phyloP scores from a whole-genome alignment of 2,113 vertebrate species.

The Camelus bactrianus region DNA sequence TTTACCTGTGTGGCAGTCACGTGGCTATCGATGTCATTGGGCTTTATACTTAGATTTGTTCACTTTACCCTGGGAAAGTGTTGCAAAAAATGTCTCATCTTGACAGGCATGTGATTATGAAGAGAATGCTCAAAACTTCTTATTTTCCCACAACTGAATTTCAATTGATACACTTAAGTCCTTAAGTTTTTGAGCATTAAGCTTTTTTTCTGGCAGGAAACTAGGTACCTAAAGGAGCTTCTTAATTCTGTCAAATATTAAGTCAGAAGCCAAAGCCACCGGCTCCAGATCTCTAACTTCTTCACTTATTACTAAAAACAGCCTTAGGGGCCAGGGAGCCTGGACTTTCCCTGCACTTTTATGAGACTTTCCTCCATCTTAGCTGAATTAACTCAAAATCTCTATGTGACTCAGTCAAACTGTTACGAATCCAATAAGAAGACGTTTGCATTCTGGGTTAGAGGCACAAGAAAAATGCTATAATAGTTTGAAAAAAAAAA shows the following conservation, averaged over 20 bases:
- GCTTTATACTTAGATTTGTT: not conserved
- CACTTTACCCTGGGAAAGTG: not conserved
- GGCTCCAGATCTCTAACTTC: not conserved
- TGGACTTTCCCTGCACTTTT: not conserved
- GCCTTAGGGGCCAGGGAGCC: not conserved
- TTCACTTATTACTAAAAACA: not conserved
- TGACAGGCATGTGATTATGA: not conserved
- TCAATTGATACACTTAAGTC: slow-evolving; percentile 6
- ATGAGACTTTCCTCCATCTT: not conserved
- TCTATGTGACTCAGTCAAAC: not conserved
- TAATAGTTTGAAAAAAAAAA: not conserved
- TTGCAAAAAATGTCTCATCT: not conserved
- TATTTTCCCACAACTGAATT: slow-evolving; percentile 6
- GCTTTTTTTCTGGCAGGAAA: not conserved
- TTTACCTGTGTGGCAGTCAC: not conserved
- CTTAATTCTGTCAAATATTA: slow-evolving; percentile 32
- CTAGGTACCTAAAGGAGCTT: not conserved
- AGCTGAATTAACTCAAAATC: slow-evolving; percentile 44
- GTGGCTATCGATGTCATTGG: not conserved
- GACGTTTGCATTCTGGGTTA: not conserved
- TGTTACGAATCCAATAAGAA: not conserved
- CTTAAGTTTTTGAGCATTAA: not conserved
- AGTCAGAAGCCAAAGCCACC: not conserved
- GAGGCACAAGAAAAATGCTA: not conserved
- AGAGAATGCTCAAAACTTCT: not conserved